These are phyloP conservation scores for Pissodes strobi DNA, from an alignment of 1,140 invertebrate genomes.

Conservation along the genomic window DNA sequence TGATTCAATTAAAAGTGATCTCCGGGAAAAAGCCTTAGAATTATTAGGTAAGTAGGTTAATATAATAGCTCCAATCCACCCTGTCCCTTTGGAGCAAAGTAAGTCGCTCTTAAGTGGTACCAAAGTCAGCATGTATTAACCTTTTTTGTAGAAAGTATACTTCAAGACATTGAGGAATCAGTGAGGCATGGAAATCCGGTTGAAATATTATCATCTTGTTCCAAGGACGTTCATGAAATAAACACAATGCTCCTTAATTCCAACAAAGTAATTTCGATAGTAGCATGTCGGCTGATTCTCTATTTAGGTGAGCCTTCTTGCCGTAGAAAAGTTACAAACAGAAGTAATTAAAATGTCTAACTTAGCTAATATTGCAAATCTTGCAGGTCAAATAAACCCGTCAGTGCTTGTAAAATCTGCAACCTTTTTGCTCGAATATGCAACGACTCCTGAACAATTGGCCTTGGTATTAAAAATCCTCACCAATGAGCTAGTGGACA, in stretches of 20 bases:
- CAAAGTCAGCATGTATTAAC: too few species aligned
- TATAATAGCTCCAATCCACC: too few species aligned
- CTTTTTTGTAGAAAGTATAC: slow-evolving; percentile 42
- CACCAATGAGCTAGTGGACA: slow-evolving; percentile 50
- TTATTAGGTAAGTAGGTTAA: slow-evolving; percentile 20
- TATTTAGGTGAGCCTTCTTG: slow-evolving; percentile 62
- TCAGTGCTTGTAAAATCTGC: slow-evolving; percentile 61
- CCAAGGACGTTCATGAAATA: slow-evolving; percentile 45
- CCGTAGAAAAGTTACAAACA: too few species aligned
- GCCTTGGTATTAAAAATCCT: slow-evolving; percentile 61
- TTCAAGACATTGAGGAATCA: slow-evolving; percentile 64
- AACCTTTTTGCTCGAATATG: slow-evolving; percentile 61
- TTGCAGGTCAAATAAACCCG: slow-evolving; percentile 61
- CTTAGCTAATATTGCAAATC: too few species aligned
- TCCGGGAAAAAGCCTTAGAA: slow-evolving; percentile 40
- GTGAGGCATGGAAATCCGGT: slow-evolving; percentile 54
- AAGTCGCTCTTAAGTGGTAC: too few species aligned
- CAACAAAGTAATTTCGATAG: slow-evolving; percentile 57
- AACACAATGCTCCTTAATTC: slow-evolving; percentile 46
- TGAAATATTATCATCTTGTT: slow-evolving; percentile 46
- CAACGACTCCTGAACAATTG: slow-evolving; percentile 59
- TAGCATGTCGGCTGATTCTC: slow-evolving; percentile 59
- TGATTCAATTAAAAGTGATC: slow-evolving; percentile 35
- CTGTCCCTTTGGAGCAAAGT: too few species aligned
- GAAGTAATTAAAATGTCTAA: too few species aligned